Evolutionary conservation across 2,113 vertebrate species (phyloP), one percentile per base, ranked within the genome.

Genomic region (Dryoscopus gambensis): DNA sequence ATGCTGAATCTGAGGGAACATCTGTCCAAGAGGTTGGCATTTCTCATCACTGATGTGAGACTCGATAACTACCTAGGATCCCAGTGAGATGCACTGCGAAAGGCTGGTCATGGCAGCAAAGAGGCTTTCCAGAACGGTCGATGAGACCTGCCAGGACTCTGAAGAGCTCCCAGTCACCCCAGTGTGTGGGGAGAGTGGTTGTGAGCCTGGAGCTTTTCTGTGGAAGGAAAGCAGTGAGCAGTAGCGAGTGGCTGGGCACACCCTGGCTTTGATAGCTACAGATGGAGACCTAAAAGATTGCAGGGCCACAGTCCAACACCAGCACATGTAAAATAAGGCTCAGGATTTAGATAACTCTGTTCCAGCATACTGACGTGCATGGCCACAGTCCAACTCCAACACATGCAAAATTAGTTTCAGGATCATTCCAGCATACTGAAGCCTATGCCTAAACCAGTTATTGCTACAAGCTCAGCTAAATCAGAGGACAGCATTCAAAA

Each of bases 331-430:
- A 97, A 96, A 95, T 96, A 96, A 96, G 93, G 96, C 96, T 96
- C 93, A 96, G 96, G 96, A 97, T 97, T 96, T 96, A 97, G 95
- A 97, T 96, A 96, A 95, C 95, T 96, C 93, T 95, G 92, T 95
- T 97, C 95, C 96, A 96, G 95, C 93, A 97, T 95, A 96, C 96
- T 97, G 96, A 97, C 96, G 90, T 96, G 96, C 85, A 7, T 97
- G 96, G 96, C 93, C 65, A 47, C 83, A 46, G 80, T 94, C 95
- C 96, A 97, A 93, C 85, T 96, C 92, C 95, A 96, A 97, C 95
- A 96, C 96, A 97, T 97, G 96, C 96, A 97, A 96, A 97, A 97
- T 97, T 97, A 96, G 96, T 97, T 97, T 96, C 96, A 92, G 95
- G 95, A 97, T 97, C 95, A 96, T 96, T 97, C 95, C 93, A 97